These are phyloP conservation scores for Anas platyrhynchos DNA, from an alignment of 2,113 vertebrate species.

Conservation along the genomic window DNA sequence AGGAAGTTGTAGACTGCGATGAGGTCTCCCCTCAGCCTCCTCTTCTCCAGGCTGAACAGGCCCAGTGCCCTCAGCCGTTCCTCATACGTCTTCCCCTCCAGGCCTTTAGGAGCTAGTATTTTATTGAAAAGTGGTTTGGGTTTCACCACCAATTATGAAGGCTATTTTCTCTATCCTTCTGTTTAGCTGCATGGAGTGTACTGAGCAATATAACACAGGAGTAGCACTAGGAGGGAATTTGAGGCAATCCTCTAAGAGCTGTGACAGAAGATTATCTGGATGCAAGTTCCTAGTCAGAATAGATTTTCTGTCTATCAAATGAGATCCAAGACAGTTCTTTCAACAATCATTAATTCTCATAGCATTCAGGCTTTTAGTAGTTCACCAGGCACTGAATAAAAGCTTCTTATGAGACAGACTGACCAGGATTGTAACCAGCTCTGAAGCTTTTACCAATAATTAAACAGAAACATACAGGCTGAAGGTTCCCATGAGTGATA, in stretches of 20 bases:
- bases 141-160: not conserved
- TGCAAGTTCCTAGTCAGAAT: not conserved
- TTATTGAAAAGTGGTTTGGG: not conserved
- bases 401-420: not conserved
- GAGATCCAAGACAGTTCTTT: not conserved
- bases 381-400: constrained; percentile 26
- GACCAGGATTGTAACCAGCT: not conserved
- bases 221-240: not conserved
- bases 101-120: not conserved
- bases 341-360: constrained; percentile 39
- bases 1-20: too few species aligned
- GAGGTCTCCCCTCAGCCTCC: too few species aligned
- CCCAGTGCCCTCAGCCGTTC: too few species aligned
- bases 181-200: not conserved
- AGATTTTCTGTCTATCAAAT: constrained; percentile 49
- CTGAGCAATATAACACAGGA: not conserved
- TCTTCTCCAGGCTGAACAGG: too few species aligned
- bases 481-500: not conserved
- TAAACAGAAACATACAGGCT: not conserved
- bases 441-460: constrained; percentile 21
- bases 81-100: too few species aligned
- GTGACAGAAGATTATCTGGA: constrained; percentile 16
- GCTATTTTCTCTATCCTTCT: not conserved
- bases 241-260: not conserved
- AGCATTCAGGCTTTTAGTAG: not conserved